Evolutionary conservation across 2,113 vertebrate species (phyloP).

Genomic region (Balaenoptera acutorostrata): DNA sequence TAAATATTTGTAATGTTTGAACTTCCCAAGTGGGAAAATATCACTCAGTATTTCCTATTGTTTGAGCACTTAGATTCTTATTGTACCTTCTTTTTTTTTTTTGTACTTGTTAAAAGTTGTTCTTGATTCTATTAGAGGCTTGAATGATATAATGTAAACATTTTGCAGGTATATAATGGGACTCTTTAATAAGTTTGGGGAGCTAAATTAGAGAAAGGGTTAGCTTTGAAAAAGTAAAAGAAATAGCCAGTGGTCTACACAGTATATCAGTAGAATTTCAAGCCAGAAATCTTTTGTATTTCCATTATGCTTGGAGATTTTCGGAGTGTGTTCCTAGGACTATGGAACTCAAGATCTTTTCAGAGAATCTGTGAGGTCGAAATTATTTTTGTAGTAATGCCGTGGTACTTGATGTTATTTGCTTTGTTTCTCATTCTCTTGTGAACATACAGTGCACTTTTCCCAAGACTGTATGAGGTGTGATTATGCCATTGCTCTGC

Average conservation of each 20-base stretch:
- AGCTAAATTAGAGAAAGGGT: background rate
- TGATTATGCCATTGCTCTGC: background rate
- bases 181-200: background rate
- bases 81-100: background rate
- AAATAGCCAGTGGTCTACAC: background rate
- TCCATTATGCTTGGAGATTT: background rate
- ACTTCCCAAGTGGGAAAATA: background rate
- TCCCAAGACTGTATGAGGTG: background rate
- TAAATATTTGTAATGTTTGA: slow-evolving; percentile 1
- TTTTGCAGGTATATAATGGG: background rate
- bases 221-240: background rate
- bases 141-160: background rate
- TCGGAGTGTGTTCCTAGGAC: background rate
- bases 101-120: background rate
- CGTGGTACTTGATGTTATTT: background rate
- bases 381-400: background rate
- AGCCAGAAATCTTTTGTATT: background rate
- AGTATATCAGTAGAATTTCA: background rate
- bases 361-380: background rate
- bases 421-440: background rate
- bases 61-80: background rate
- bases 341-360: background rate
- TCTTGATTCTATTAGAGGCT: background rate
- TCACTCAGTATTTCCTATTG: background rate
- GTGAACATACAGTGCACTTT: background rate